These are phyloP conservation scores for Lymantria dispar DNA, from an alignment of 2,888 invertebrate species.

Conservation along the genomic window DNA sequence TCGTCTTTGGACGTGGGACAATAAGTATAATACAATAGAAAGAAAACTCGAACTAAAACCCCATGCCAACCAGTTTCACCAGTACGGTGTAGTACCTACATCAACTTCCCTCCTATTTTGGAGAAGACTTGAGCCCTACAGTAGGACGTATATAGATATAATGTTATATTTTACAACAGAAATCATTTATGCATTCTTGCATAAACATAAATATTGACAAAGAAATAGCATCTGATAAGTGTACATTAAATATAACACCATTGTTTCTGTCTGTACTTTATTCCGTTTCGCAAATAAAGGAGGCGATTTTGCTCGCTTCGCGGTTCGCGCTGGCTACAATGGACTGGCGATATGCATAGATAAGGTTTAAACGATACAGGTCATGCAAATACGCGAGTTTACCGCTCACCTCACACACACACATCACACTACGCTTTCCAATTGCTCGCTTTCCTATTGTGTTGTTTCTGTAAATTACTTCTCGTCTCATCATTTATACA, in stretches of 20 bases:
- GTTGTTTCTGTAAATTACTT: slow-evolving; percentile 32
- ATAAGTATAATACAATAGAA: no score
- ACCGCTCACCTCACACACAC: slow-evolving; percentile 47
- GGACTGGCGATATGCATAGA: slow-evolving; percentile 74
- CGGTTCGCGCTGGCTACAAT: slow-evolving; percentile 70
- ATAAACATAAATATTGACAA: no score
- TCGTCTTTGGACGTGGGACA: no score
- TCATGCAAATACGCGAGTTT: slow-evolving; percentile 58
- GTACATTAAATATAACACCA: slow-evolving; percentile 16
- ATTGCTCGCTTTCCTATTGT: slow-evolving; percentile 39
- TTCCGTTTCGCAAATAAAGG: slow-evolving; percentile 61
- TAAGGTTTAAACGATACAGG: slow-evolving; percentile 62
- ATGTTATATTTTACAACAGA: no score
- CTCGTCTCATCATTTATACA: slow-evolving; percentile 35
- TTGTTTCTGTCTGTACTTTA: slow-evolving; percentile 49
- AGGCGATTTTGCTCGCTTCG: slow-evolving; percentile 74
- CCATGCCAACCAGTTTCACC: no score
- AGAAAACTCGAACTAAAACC: no score
- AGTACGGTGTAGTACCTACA: no score
- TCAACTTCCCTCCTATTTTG: no score
- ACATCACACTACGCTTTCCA: slow-evolving; percentile 59
- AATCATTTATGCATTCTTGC: no score
- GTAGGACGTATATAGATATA: no score
- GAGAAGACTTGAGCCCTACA: no score
- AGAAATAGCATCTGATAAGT: background rate